Conservation (phyloP, 2,113 vertebrate genomes). For the Labeo catla region DNA sequence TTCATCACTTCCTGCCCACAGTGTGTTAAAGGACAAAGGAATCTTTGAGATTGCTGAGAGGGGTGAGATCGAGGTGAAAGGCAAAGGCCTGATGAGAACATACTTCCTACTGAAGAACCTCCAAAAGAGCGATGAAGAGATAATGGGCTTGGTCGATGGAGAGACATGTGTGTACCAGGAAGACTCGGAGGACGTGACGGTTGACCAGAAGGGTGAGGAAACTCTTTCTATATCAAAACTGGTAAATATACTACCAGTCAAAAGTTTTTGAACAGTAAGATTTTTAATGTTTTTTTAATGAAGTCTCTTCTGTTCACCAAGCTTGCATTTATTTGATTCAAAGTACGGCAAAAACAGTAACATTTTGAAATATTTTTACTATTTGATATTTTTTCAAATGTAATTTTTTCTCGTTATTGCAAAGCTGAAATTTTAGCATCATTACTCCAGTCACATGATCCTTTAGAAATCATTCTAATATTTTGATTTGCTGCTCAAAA, state of each 20-base stretch:
- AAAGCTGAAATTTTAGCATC: too few species aligned
- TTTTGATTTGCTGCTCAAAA: too few species aligned
- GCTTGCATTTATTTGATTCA: too few species aligned
- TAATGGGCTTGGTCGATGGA: constrained; percentile 71
- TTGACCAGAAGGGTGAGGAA: constrained; percentile 32
- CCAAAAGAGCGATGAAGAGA: constrained; percentile 72
- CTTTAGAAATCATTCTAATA: too few species aligned
- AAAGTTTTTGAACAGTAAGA: too few species aligned
- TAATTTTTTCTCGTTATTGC: too few species aligned
- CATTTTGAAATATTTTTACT: too few species aligned
- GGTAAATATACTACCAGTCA: neutral
- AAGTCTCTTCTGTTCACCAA: too few species aligned
- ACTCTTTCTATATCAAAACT: neutral
- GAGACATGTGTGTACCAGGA: constrained; percentile 46
- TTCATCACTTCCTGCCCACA: constrained; percentile 50
- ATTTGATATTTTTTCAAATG: too few species aligned
- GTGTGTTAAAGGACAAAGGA: constrained; percentile 72
- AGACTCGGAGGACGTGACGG: constrained; percentile 16
- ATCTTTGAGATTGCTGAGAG: constrained; percentile 74
- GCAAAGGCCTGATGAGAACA: constrained; percentile 80
- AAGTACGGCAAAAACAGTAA: too few species aligned
- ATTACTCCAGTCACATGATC: too few species aligned
- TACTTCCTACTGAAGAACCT: constrained; percentile 80
- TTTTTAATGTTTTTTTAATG: too few species aligned
- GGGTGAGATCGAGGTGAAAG: constrained; percentile 82